phyloP scores from a whole-genome alignment of 1,140 invertebrate species.

The Bombyx mori region DNA sequence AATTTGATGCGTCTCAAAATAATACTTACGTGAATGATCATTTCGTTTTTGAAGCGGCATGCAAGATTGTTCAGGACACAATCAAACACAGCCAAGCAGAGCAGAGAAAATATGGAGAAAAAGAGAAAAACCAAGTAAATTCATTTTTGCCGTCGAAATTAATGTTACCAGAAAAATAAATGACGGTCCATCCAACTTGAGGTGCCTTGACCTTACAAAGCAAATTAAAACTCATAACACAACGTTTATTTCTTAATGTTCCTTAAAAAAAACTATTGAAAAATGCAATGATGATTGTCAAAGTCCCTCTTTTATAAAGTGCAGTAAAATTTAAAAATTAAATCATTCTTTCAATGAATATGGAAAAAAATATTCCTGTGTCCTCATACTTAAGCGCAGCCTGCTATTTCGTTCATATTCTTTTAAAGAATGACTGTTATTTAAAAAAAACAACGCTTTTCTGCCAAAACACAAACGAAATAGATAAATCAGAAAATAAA shows the following conservation, averaged over 20 bases:
- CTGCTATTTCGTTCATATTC: background rate
- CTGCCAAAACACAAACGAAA: conserved; percentile 50
- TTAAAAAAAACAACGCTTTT: conserved; percentile 47
- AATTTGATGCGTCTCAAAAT: conserved; percentile 67
- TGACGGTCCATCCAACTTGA: conserved; percentile 59
- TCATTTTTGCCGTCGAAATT: conserved; percentile 69
- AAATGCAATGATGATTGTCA: conserved; percentile 29
- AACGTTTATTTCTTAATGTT: no score
- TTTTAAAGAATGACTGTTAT: conserved; percentile 28
- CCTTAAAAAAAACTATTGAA: background rate
- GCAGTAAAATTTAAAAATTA: conserved; percentile 63
- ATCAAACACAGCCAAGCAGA: conserved; percentile 83
- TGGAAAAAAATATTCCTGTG: background rate
- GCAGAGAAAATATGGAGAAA: conserved; percentile 81
- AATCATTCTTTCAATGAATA: conserved; percentile 46
- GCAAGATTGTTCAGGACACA: conserved; percentile 80
- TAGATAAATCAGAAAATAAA: background rate
- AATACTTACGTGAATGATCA: conserved; percentile 84
- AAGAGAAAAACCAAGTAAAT: conserved; percentile 78
- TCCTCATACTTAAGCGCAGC: background rate
- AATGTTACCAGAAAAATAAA: conserved; percentile 65
- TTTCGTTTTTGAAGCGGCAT: conserved; percentile 85
- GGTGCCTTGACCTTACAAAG: conserved; percentile 45
- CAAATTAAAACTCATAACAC: conserved; percentile 3
- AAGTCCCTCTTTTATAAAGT: conserved; percentile 61